A percentile compares a stretch with the other conserved stretches of the same genome.
Evolutionary conservation across 1,140 invertebrate genomes (phyloP).

Genomic region (Cydia pomonella): DNA sequence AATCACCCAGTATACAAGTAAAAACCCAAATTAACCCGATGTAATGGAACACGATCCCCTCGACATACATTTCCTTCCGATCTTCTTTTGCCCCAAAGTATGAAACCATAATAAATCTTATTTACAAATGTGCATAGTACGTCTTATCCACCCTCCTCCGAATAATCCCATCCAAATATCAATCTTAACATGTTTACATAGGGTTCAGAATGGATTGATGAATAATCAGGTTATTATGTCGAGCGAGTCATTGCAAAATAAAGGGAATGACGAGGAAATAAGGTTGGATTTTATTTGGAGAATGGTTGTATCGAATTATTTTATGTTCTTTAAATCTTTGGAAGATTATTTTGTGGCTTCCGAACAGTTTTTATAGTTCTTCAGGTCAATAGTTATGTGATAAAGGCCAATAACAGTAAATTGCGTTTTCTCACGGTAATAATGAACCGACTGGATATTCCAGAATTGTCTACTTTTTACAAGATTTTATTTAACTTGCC

Average conservation of each 20-base stretch:
- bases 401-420: no score
- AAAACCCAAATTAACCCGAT: slow-evolving; percentile 19
- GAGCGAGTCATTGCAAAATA: not conserved
- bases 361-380: not conserved
- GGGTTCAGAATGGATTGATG: not conserved
- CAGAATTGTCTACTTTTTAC: no score
- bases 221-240: not conserved
- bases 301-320: not conserved
- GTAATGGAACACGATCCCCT: slow-evolving; percentile 10
- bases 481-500: no score
- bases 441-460: no score
- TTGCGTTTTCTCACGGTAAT: no score
- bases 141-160: not conserved
- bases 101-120: slow-evolving; percentile 23
- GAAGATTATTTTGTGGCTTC: slow-evolving; percentile 15
- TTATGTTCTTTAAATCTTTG: slow-evolving; percentile 13
- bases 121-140: slow-evolving; percentile 30
- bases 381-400: not conserved
- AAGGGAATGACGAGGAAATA: not conserved
- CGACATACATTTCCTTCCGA: slow-evolving; percentile 21
- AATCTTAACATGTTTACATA: not conserved
- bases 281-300: not conserved
- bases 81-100: slow-evolving; percentile 1
- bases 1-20: not conserved
- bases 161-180: not conserved